Base-by-base conservation (phyloP, 2,888 invertebrate genomes). In the Tetheella fluctuosa region DNA sequence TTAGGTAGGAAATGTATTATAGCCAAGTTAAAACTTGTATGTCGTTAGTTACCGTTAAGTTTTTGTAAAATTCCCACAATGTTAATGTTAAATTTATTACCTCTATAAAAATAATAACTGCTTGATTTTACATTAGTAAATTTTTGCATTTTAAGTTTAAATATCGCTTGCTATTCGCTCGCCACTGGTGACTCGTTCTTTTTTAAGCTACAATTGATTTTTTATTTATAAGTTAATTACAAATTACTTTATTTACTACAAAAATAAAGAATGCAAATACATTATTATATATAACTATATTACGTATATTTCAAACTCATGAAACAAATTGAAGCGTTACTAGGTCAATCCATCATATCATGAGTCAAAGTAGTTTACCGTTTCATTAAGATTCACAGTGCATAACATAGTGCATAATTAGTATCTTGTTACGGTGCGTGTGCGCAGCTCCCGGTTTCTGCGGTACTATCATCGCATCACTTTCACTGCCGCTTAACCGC, bases 401-500 rank as follows among this genome's bases (percentile, higher is more conserved):
- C 42, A 54, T 59, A 59, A 54, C 17, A 37, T 10, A 10, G 58
- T n/a, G 39, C 13, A 62, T 71, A 71, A 71, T 71, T 68, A 71
- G 62, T 23, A 62, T 65, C 65, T 67, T 64, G 64, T 67, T 64
- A 60, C 54, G 59, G 62, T 63, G 64, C 64, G 8, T 64, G 63
- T 64, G 65, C 71, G 34, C 55, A 34, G 34, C 57, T 61, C 62
- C 60, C 65, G 61, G 66, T 66, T 48, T 48, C 48, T 63, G 69
- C 67, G 69, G 60, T 64, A 55, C 67, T 68, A 73, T 74, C 73
- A 69, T 64, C 67, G 61, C 64, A 28, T 59, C 23, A 72, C 74
- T 74, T 74, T 74, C 75, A 74, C 73, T 67, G 62, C 34, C 57
- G 69, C 64, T 62, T 63, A 69, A 65, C 59, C 63, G 69, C 62